A percentile compares a stretch with the other conserved stretches of the same genome.
These are phyloP conservation scores for Campoletis sonorensis DNA, from an alignment of 1,140 invertebrate species.

Conservation along the genomic window DNA sequence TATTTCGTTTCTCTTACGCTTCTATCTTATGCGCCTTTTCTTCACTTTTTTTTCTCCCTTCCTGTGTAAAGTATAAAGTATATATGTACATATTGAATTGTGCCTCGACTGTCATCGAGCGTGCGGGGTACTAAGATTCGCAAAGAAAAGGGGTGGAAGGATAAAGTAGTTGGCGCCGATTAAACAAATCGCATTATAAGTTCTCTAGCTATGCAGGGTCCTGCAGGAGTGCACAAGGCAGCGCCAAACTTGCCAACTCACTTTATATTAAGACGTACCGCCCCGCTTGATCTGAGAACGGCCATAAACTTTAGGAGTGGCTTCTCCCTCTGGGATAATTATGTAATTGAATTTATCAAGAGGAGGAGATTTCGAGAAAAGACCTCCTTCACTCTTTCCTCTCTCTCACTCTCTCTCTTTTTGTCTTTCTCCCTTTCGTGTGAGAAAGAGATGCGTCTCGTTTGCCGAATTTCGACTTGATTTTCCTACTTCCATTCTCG, in stretches of 20 bases:
- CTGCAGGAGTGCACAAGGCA: conserved; percentile 48
- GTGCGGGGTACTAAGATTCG: conserved; percentile 49
- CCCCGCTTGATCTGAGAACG: conserved; percentile 68
- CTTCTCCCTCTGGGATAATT: conserved; percentile 67
- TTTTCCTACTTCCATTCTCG: conserved; percentile 3
- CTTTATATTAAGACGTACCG: conserved; percentile 76
- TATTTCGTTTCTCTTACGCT: conserved; percentile 4
- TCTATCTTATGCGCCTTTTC: conserved; percentile 47
- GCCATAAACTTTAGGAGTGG: conserved; percentile 72
- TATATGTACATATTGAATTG: conserved; percentile 40
- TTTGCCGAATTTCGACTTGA: background rate
- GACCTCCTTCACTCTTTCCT: background rate
- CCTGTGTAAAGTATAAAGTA: conserved; percentile 18
- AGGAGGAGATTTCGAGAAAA: conserved; percentile 52
- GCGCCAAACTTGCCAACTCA: conserved; percentile 71
- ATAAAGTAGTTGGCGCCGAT: conserved; percentile 75
- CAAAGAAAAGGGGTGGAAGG: conserved; percentile 58
- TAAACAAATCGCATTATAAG: conserved; percentile 77
- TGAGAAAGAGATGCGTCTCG: conserved; percentile 15
- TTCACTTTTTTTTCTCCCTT: conserved; percentile 21
- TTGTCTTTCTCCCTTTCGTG: conserved; percentile 1
- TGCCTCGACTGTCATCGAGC: conserved; percentile 45
- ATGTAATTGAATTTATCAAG: conserved; percentile 75
- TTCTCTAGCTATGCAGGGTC: conserved; percentile 69
- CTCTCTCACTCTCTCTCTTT: conserved; percentile 47